Evolutionary conservation across 2,888 invertebrate genomes (phyloP), one percentile per base, ranked within the genome.

Genomic region (Lasioglossum morio): DNA sequence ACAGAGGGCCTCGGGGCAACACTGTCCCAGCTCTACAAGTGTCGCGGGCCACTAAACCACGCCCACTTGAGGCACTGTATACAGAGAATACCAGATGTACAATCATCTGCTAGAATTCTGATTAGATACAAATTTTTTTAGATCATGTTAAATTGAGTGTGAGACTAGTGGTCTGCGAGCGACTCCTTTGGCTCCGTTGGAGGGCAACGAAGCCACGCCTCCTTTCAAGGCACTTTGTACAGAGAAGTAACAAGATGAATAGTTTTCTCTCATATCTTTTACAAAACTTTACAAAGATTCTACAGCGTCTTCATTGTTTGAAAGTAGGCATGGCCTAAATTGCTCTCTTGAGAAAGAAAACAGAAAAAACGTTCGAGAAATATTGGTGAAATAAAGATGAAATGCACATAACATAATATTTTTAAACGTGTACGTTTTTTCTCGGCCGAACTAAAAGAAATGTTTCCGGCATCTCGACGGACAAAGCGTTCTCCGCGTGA

Each of bases 371-470:
- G 53, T 23, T 23, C 23, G 10, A 23, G 23, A 53, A 23, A 23
- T 53, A 10, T 23, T 53, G 23, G 23, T 10, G 1, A 53, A 23
- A 53, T 53, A 23, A 53, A 53, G 8, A 23, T 53, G 2, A 23
- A 53, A 53, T 23, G 23, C 3, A 23, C 23, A 10, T 23, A 53
- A 23, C 8, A 23, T 73, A 43, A 53, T 72, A 27, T 60, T 60
- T 19, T 77, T 34, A 86, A 80, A 60, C 75, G 70, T 79, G 69
- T 48, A 43, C 27, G 69, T 86, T 74, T 86, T 74, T 76, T 75
- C 76, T 72, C 63, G 34, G 40, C 7, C 69, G 27, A 75, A 80
- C 40, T 46, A n/a, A 60, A 81, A 66, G 69, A 81, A 72, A 76
- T 57, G 53, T 66, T 66, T 66, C 66, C 66, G 66, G 66, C 66